Conservation (phyloP, 2,888 invertebrate genomes). For the Asteroscopus sphinx region DNA sequence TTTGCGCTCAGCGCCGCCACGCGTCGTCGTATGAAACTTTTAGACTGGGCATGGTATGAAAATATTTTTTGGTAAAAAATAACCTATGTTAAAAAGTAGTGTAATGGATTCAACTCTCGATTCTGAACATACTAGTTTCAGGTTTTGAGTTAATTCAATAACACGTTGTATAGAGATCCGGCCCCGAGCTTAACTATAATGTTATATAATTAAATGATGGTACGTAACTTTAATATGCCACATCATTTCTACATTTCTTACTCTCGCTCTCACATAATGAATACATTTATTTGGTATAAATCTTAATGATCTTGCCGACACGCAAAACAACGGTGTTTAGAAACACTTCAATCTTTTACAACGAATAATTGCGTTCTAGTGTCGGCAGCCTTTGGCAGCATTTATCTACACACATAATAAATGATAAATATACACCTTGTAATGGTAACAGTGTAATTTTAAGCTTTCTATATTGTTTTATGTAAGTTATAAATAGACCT, state of each 20-base stretch:
- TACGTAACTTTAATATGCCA: slow-evolving; percentile 4
- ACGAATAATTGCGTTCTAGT: slow-evolving; percentile 22
- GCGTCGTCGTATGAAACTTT: no score
- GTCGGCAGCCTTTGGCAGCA: slow-evolving; percentile 35
- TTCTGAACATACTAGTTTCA: no score
- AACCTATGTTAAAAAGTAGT: no score
- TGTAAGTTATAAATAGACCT: slow-evolving; percentile 15
- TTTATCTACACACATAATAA: slow-evolving; percentile 46
- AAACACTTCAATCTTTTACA: slow-evolving; percentile 26
- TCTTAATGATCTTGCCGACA: slow-evolving; percentile 30
- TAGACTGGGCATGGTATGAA: no score
- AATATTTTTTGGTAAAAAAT: no score
- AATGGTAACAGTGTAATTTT: slow-evolving; percentile 34
- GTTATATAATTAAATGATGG: no score
- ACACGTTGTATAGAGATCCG: no score
- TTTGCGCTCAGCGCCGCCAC: no score
- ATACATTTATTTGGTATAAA: slow-evolving; percentile 30
- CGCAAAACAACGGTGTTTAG: slow-evolving; percentile 34
- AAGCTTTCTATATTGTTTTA: slow-evolving; percentile 42
- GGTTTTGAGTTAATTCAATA: no score
- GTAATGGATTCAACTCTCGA: no score
- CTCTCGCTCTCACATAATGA: slow-evolving; percentile 26
- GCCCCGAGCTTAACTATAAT: no score
- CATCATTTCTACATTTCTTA: slow-evolving; percentile 10
- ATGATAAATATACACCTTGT: slow-evolving; percentile 5